These are phyloP conservation scores for Pluvianellus socialis DNA, from an alignment of 2,113 vertebrate genomes.

Conservation along the genomic window DNA sequence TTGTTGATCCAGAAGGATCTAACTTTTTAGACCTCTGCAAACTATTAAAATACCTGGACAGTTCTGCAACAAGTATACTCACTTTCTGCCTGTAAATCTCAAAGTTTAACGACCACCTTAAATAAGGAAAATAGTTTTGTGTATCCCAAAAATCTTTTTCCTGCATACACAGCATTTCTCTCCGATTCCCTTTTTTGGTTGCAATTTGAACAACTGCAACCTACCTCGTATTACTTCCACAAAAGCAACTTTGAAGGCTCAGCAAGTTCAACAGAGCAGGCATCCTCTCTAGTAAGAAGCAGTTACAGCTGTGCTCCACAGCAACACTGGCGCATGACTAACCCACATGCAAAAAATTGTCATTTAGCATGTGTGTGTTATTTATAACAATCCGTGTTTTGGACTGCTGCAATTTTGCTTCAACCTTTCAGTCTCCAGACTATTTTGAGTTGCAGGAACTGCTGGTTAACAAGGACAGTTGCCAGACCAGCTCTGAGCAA, in stretches of 20 bases:
- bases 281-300: neutral
- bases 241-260: neutral
- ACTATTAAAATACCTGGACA: neutral
- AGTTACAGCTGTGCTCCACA: neutral
- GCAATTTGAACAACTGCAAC: neutral
- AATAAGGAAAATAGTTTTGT: neutral
- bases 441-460: neutral
- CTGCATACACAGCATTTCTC: neutral
- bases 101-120: neutral
- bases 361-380: neutral
- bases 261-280: neutral
- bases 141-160: neutral
- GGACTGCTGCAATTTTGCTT: neutral
- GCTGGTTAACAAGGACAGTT: neutral
- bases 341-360: neutral
- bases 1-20: conserved; percentile 25
- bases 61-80: neutral
- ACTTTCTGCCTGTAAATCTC: neutral
- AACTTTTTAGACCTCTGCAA: neutral
- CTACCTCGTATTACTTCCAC: neutral
- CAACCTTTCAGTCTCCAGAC: neutral
- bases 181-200: neutral
- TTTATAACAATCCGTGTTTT: neutral
- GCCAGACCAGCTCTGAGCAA: neutral
- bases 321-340: neutral